Evolutionary conservation across 2,113 vertebrate genomes (phyloP), one percentile per base, ranked within the genome.

Genomic region (Kobus ellipsiprymnus): DNA sequence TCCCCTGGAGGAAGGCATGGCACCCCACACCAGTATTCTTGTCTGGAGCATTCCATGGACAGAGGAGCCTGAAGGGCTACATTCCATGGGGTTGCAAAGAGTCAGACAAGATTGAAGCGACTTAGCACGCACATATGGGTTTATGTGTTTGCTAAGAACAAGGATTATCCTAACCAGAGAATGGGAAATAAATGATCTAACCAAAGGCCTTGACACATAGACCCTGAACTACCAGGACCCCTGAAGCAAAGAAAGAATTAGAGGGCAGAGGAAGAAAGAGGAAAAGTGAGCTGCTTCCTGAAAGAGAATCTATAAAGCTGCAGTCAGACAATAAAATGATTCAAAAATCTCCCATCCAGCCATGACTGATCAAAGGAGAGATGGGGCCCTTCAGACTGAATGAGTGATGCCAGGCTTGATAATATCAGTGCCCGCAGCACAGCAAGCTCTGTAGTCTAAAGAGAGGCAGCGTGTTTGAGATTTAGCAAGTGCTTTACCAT

Each of bases 301-400:
- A 57, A 98, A 92, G 87, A 94, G 95, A 98, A 98, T 62, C 96
- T 92, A 60, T 91, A 96, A 93, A 94, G 62, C 91, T 97, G 54
- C 74, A 44, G 80, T 98, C 60, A 64, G 93, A 95, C 97, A 97
- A 98, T 97, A 98, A 98, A 98, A 97, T 97, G 84, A 98, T 98
- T 98, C 95, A 91, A 97, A 95, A 98, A 77, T 94, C 87, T 86
- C 87, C 81, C 95, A 97, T 97, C 95, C 91, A 87, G 97, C 97
- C 67, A 30, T 94, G 97, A 95, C 86, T 98, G 96, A 98, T 95
- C 98, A 98, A 98, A 96, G 94, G 93, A 96, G 96, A 97, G 97
- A 98, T 46, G 62, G 94, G 80, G 57, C 60, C 97, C 95, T 96
- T 98, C 96, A 97, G 95, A 97, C 46, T 40, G 44, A 97, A 97